Evolutionary conservation across 2,888 invertebrate species (phyloP).

Genomic region (Ganaspis brasiliensis): DNA sequence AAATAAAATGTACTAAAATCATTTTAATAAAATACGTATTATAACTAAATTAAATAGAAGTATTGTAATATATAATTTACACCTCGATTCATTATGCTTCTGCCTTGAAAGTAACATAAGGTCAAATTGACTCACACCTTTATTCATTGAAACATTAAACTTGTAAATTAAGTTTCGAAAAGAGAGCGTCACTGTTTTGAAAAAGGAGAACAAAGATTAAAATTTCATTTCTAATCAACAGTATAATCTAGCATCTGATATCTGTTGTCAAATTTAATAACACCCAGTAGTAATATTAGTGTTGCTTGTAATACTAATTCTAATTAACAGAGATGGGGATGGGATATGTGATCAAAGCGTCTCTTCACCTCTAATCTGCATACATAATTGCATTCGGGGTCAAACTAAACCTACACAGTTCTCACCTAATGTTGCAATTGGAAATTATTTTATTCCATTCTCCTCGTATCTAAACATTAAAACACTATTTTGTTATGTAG

Average conservation of each 20-base stretch:
- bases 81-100: background rate
- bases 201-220: background rate
- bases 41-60: too few relatives aligned
- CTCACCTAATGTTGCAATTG: conserved; percentile 18
- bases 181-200: background rate
- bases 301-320: conserved; percentile 21
- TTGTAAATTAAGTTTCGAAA: background rate
- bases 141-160: too few relatives aligned
- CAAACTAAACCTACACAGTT: conserved; percentile 2
- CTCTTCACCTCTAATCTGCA: conserved; percentile 41
- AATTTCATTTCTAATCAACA: conserved; percentile 6
- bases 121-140: too few relatives aligned
- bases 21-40: too few relatives aligned
- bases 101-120: too few relatives aligned
- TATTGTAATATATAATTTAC: background rate
- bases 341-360: conserved; percentile 34
- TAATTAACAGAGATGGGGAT: conserved; percentile 29
- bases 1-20: too few relatives aligned
- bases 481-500: too few relatives aligned
- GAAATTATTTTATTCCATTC: conserved; percentile 1
- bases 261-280: conserved; percentile 16
- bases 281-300: conserved; percentile 19
- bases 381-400: conserved; percentile 33
- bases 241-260: conserved; percentile 12
- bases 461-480: background rate